Evolutionary conservation across 2,113 vertebrate species (phyloP).

Genomic region (Ailurus styani): DNA sequence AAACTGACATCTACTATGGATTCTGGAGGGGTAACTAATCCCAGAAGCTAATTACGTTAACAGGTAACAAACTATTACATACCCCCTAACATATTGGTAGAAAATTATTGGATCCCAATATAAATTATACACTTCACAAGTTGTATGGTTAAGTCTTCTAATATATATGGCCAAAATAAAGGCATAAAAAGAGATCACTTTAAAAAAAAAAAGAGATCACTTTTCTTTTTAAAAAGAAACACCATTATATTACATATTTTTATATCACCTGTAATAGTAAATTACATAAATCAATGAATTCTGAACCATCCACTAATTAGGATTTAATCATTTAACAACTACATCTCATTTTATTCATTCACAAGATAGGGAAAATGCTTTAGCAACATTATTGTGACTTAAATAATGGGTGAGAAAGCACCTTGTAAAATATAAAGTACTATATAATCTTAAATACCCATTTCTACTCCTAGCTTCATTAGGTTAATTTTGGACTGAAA

Average conservation of each 20-base stretch:
- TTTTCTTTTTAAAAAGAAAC: too few species aligned
- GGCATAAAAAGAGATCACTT: not conserved
- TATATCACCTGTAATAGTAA: not conserved
- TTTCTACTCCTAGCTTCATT: not conserved
- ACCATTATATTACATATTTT: not conserved
- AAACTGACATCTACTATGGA: not conserved
- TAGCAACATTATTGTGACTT: not conserved
- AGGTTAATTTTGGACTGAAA: not conserved
- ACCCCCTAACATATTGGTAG: not conserved
- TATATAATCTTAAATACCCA: not conserved
- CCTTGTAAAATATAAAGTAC: slow-evolving; percentile 30
- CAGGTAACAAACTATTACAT: not conserved
- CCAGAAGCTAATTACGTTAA: not conserved
- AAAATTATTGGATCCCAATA: not conserved
- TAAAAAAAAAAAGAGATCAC: not conserved
- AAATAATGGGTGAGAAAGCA: slow-evolving; percentile 17
- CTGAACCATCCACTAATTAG: not conserved
- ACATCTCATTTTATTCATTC: not conserved
- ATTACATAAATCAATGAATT: not conserved
- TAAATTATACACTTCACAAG: slow-evolving; percentile 3
- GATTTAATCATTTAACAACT: not conserved
- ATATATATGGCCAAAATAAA: not conserved
- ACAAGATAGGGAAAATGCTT: not conserved
- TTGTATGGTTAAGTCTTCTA: not conserved
- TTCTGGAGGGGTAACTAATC: not conserved